These are phyloP conservation scores for Pyrochroa serraticornis DNA, from an alignment of 2,888 invertebrate species.

Conservation along the genomic window DNA sequence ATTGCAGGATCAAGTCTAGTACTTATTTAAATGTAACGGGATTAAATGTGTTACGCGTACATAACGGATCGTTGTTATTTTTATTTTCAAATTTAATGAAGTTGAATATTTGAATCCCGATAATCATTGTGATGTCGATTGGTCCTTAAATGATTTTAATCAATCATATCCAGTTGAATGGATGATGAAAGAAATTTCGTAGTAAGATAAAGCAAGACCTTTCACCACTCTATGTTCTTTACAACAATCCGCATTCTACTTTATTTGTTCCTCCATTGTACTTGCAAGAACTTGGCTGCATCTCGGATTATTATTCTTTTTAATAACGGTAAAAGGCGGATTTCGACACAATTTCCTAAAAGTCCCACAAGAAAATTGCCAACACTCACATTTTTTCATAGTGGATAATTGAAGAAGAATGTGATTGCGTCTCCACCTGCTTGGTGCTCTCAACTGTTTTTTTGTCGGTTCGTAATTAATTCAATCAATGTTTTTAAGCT, in stretches of 20 bases:
- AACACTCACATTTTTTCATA: too few relatives aligned
- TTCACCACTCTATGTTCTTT: constrained; percentile 3
- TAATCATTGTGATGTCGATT: constrained; percentile 8
- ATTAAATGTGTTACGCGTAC: constrained; percentile 16
- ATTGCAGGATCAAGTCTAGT: constrained; percentile 17
- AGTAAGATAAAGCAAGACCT: constrained; percentile 1
- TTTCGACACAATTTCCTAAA: too few relatives aligned
- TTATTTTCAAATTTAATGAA: constrained; percentile 22
- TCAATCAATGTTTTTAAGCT: constrained; percentile 19
- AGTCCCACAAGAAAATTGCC: too few relatives aligned
- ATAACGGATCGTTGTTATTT: constrained; percentile 20
- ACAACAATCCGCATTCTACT: neutral
- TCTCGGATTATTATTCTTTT: too few relatives aligned
- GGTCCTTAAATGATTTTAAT: constrained; percentile 5
- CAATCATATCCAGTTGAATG: neutral
- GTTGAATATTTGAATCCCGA: constrained; percentile 25
- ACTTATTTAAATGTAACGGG: constrained; percentile 26
- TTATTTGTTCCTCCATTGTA: too few relatives aligned
- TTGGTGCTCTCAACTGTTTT: constrained; percentile 15
- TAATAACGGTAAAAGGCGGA: too few relatives aligned
- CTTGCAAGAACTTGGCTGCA: too few relatives aligned
- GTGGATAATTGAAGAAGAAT: too few relatives aligned
- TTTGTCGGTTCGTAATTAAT: constrained; percentile 17
- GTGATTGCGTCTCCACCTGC: too few relatives aligned
- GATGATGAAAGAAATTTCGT: neutral